Percentiles rank a stretch among this genome's conserved stretches.
These are phyloP conservation scores for Vanacampus margaritifer DNA, from an alignment of 2,113 vertebrate genomes.

Conservation along the genomic window DNA sequence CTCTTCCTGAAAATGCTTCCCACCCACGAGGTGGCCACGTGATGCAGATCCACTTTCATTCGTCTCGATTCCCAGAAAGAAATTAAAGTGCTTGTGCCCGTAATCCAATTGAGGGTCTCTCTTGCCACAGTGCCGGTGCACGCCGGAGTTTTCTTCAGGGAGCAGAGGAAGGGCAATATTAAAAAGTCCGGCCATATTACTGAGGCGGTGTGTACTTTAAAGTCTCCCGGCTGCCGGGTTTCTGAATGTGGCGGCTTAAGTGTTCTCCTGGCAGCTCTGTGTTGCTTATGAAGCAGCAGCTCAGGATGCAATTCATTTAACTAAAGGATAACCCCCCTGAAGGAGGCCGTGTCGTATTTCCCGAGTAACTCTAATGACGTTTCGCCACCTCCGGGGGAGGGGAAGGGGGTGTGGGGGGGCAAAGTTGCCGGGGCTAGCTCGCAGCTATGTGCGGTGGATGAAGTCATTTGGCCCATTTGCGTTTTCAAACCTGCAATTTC, in stretches of 20 bases:
- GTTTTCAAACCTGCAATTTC: constrained; percentile 1
- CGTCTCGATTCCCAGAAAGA: constrained; percentile 60
- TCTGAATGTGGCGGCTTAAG: constrained; percentile 60
- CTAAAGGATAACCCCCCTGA: constrained; percentile 27
- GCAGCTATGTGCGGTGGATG: background rate
- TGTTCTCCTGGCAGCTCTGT: constrained; percentile 73
- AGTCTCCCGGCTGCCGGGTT: constrained; percentile 54
- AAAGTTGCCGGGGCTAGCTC: constrained; percentile 2
- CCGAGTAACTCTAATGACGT: constrained; percentile 28
- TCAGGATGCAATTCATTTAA: constrained; percentile 70
- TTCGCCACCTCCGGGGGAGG: constrained; percentile 5
- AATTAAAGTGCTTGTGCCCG: constrained; percentile 76
- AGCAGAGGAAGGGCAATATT: constrained; percentile 70
- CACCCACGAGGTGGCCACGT: constrained; percentile 41
- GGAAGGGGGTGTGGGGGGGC: too few relatives aligned
- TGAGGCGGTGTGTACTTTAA: constrained; percentile 55
- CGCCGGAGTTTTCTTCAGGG: constrained; percentile 70
- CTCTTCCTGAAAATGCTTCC: constrained; percentile 20
- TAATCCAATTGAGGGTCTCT: constrained; percentile 73
- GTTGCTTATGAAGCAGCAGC: constrained; percentile 63
- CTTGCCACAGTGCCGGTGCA: constrained; percentile 28
- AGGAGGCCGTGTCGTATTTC: background rate
- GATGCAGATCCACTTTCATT: constrained; percentile 62
- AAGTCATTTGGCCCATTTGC: constrained; percentile 3
- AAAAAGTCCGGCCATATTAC: constrained; percentile 67